Percentiles rank a stretch among this genome's conserved stretches.
These are phyloP conservation scores for Phyllopteryx taeniolatus DNA, from an alignment of 2,113 vertebrate genomes.

Conservation along the genomic window DNA sequence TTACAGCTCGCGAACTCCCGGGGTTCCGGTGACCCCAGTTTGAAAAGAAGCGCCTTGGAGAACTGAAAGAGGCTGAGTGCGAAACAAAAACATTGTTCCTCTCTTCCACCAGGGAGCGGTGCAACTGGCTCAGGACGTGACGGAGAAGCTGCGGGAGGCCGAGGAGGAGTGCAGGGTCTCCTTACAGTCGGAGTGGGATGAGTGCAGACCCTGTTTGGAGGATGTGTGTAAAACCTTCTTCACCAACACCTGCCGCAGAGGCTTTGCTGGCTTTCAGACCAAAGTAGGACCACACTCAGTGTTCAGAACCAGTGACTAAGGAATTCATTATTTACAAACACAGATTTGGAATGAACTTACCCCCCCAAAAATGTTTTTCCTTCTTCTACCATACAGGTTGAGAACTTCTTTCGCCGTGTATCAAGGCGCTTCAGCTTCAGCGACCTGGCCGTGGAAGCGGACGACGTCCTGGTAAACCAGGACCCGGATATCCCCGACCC, in stretches of 20 bases:
- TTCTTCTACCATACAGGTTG: conserved; percentile 66
- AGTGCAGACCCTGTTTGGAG: conserved; percentile 84
- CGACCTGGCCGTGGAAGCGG: conserved; percentile 48
- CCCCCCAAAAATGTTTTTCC: neutral
- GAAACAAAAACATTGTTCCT: neutral
- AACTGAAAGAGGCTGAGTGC: neutral
- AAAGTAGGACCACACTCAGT: conserved; percentile 68
- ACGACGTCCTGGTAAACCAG: conserved; percentile 56
- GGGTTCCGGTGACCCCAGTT: too few species aligned
- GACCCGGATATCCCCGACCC: conserved; percentile 58
- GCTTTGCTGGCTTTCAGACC: conserved; percentile 70
- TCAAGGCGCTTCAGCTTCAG: conserved; percentile 71
- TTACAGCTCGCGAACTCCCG: too few species aligned
- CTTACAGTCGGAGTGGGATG: conserved; percentile 78
- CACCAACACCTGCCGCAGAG: conserved; percentile 74
- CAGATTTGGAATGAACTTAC: neutral
- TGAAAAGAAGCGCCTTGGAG: neutral
- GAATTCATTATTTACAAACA: neutral
- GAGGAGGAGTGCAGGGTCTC: conserved; percentile 80
- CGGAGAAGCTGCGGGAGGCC: conserved; percentile 80
- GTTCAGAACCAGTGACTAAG: neutral
- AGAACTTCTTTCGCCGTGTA: conserved; percentile 78
- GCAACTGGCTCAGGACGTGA: conserved; percentile 81
- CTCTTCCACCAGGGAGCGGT: conserved; percentile 75
- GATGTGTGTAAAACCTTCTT: conserved; percentile 81